phyloP scores from a whole-genome alignment of 1,140 invertebrate species.

The Sinonovacula constricta region DNA sequence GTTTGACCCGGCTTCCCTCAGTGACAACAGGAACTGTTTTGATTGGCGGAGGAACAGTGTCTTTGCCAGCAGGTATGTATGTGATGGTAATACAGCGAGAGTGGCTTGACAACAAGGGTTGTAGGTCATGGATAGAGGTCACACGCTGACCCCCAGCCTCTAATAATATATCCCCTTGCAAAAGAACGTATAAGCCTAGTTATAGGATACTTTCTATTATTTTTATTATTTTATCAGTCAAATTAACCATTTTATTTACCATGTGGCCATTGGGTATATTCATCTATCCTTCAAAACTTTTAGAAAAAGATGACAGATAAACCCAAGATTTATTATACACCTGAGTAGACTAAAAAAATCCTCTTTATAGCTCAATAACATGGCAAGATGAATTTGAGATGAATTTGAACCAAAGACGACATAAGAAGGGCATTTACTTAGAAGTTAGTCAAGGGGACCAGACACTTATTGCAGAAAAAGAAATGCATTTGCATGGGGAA shows the following conservation, averaged over 20 bases:
- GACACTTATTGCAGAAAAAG: too few relatives aligned
- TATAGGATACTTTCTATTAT: too few relatives aligned
- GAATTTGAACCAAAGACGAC: too few relatives aligned
- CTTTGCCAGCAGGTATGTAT: slow-evolving; percentile 67
- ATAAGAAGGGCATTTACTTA: too few relatives aligned
- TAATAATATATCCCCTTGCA: slow-evolving; percentile 74
- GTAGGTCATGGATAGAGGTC: slow-evolving; percentile 53
- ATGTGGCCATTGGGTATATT: too few relatives aligned
- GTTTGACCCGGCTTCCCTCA: slow-evolving; percentile 57
- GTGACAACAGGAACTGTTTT: slow-evolving; percentile 2
- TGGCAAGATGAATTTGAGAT: too few relatives aligned
- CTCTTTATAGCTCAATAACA: too few relatives aligned
- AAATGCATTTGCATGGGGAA: too few relatives aligned
- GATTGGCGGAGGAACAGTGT: slow-evolving; percentile 7
- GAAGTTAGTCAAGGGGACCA: too few relatives aligned
- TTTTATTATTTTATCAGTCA: too few relatives aligned
- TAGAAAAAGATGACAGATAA: neutral
- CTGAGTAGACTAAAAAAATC: neutral
- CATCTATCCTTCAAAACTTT: neutral
- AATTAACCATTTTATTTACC: too few relatives aligned
- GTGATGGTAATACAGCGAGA: slow-evolving; percentile 61
- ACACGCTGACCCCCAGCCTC: slow-evolving; percentile 68
- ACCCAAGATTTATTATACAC: neutral
- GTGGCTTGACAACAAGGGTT: slow-evolving; percentile 57
- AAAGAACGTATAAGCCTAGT: neutral